Base-by-base conservation (phyloP, 2,113 vertebrate species). In the Lutjanus erythropterus region DNA sequence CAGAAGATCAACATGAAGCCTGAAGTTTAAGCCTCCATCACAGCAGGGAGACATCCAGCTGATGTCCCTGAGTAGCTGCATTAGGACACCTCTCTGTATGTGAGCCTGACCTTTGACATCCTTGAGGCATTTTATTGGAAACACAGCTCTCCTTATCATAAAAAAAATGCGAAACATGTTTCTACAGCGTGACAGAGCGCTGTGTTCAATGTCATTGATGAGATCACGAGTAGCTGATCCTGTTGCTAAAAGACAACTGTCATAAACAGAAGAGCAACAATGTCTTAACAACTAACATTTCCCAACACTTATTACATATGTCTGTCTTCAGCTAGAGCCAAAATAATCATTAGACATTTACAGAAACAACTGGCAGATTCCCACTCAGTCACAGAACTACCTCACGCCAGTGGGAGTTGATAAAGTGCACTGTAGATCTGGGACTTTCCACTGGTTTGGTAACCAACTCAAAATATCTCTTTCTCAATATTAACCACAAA, bases 391-490 rank as follows among this genome's bases (percentile, higher is more conserved):
- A 69, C 61, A 59, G 44, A 46, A 53, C 41, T 29, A 64, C 55
- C 27, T 86, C 82, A 84, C 42, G 66, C 62, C 68, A 65, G 77
- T 81, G 87, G 84, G 88, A 80, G 81, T 53, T 71, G 18, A 65
- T 42, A 18, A 67, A 66, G 25, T 27, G 16, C 19, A 61, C 9
- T 55, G 27, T 9, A 52, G 35, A 71, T 65, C 6, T 75, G 87
- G 90, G 88, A 91, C 84, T 93, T 93, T 93, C 89, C 88, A 85
- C 6, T 76, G 35, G 8, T 70, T 60, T 29, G 7, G 23, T 46
- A 12, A 44, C 11, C 19, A 37, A 50, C 1, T 15, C 23, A 15
- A 27, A 23, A 52, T 27, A 59, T 65, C 15, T 16, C 7, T 86
- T 78, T 83, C 80, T 75, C 27, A 86, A 80, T 62, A 49, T 29